Conservation (phyloP, 2,888 invertebrate species). For the Lamellibrachia columna region DNA sequence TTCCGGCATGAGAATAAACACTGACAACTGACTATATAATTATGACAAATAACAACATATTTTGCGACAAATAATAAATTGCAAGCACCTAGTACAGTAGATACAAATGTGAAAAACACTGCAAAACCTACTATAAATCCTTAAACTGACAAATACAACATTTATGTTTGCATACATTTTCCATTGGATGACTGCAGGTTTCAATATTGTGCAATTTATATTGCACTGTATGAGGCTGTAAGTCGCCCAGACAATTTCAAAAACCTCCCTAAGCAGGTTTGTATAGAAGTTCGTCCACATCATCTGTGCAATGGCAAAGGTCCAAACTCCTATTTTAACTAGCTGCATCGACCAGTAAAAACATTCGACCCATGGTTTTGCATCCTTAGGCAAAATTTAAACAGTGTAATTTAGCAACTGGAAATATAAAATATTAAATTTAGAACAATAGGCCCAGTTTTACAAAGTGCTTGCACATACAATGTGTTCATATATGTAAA, state of each 20-base stretch:
- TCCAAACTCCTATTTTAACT: background rate
- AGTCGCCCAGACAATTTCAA: background rate
- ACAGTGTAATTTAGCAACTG: background rate
- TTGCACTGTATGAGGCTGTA: background rate
- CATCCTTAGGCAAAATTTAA: background rate
- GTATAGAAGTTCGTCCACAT: background rate
- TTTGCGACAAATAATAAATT: background rate
- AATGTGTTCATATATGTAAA: too few species aligned
- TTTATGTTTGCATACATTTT: background rate
- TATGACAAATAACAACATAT: background rate
- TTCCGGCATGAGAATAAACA: background rate
- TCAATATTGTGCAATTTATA: background rate
- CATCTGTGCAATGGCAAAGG: background rate
- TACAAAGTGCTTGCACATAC: too few species aligned
- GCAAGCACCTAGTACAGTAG: background rate
- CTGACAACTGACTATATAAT: background rate
- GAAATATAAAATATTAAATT: background rate
- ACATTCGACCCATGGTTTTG: too few species aligned
- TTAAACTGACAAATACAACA: background rate
- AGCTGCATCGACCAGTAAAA: too few species aligned
- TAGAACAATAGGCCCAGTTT: background rate
- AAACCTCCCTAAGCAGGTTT: background rate
- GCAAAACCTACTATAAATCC: background rate
- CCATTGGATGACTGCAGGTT: background rate
- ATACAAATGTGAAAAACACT: slow-evolving; percentile 1